Conservation (phyloP, 2,113 vertebrate genomes). For the Dermatemys mawii region DNA sequence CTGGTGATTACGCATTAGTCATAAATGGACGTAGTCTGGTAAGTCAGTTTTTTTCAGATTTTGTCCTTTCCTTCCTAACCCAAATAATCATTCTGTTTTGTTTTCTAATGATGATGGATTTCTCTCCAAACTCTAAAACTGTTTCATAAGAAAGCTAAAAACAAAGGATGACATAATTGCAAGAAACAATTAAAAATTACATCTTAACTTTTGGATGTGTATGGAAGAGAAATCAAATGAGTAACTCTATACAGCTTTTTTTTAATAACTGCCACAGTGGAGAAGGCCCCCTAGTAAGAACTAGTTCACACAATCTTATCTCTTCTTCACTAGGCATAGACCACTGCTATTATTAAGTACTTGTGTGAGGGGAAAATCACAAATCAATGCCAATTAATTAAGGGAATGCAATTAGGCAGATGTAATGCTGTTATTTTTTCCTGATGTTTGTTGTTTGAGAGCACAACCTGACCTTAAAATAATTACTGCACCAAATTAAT, state of each 20-base stretch:
- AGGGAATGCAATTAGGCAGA: slow-evolving; percentile 47
- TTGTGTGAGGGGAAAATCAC: slow-evolving; percentile 48
- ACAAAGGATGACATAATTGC: background rate
- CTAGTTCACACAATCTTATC: background rate
- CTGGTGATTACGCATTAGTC: slow-evolving; percentile 80
- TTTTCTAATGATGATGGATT: slow-evolving; percentile 2
- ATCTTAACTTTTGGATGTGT: background rate
- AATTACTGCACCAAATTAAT: slow-evolving; percentile 70
- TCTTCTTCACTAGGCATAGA: slow-evolving; percentile 17
- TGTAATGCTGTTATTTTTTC: slow-evolving; percentile 8
- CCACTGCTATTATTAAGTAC: slow-evolving; percentile 15
- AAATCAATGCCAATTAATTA: slow-evolving; percentile 68
- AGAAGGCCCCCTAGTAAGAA: background rate
- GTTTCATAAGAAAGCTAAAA: background rate
- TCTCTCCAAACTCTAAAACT: background rate
- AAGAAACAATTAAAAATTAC: background rate
- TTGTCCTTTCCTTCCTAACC: slow-evolving; percentile 34
- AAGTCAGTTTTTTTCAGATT: slow-evolving; percentile 57
- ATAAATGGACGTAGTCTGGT: slow-evolving; percentile 85
- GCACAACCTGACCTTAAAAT: slow-evolving; percentile 66
- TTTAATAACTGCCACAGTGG: background rate
- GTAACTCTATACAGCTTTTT: slow-evolving; percentile 35
- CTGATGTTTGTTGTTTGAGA: slow-evolving; percentile 55
- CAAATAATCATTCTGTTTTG: background rate
- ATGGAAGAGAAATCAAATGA: slow-evolving; percentile 29